phyloP scores from a whole-genome alignment of 2,888 invertebrate species.

The Caenorhabditis afra region DNA sequence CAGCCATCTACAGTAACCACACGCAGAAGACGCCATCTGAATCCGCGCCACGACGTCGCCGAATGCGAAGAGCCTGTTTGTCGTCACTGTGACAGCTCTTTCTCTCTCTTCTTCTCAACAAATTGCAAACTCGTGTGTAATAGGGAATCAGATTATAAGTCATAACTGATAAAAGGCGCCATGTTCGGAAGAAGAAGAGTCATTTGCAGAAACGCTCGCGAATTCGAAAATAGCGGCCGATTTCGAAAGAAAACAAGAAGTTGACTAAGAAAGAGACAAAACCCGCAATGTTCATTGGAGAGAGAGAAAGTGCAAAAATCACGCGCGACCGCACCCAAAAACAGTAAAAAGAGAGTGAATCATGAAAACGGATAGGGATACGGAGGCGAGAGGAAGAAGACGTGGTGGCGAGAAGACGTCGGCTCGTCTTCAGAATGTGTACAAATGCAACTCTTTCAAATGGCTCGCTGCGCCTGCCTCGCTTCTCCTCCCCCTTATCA shows the following conservation, averaged over 20 bases:
- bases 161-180: constrained; percentile 30
- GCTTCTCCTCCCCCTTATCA: constrained; percentile 23
- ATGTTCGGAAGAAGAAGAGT: constrained; percentile 36
- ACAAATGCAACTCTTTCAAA: constrained; percentile 38
- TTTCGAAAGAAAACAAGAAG: not conserved
- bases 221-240: constrained; percentile 9
- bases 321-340: constrained; percentile 57
- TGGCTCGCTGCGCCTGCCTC: constrained; percentile 28
- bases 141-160: constrained; percentile 35
- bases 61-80: too few species aligned
- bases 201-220: constrained; percentile 4
- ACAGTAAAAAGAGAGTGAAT: constrained; percentile 34
- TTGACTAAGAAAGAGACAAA: constrained; percentile 9
- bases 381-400: not conserved
- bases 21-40: not conserved
- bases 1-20: constrained; percentile 40
- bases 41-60: too few species aligned
- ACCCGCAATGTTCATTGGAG: constrained; percentile 29
- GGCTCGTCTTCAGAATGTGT: constrained; percentile 4
- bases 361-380: constrained; percentile 48
- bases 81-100: not conserved
- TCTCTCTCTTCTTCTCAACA: not conserved
- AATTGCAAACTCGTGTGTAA: constrained; percentile 24
- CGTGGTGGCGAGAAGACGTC: too few species aligned
- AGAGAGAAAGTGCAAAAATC: constrained; percentile 57